Conservation (phyloP, 2,888 invertebrate genomes). For the Agrenia bidenticulata region DNA sequence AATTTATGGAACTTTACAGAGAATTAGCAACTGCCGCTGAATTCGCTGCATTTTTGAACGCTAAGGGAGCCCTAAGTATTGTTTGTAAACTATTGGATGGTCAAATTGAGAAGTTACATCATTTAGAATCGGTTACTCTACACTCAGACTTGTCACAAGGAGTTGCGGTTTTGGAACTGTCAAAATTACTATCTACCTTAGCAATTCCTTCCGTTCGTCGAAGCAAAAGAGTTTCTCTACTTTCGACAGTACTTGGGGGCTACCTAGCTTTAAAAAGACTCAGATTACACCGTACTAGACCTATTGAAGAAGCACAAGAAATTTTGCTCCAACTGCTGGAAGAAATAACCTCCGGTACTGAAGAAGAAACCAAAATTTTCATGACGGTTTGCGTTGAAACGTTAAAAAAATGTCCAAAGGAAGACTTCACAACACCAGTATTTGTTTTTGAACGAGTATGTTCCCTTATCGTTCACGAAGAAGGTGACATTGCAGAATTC, state of each 20-base stretch:
- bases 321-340: conserved; percentile 46
- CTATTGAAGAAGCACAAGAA: conserved; percentile 64
- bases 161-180: conserved; percentile 51
- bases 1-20: conserved; percentile 84
- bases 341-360: conserved; percentile 67
- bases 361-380: conserved; percentile 92
- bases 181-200: conserved; percentile 45
- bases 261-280: conserved; percentile 86
- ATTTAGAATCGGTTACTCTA: conserved; percentile 85
- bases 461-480: conserved; percentile 95
- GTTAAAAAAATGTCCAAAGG: conserved; percentile 82
- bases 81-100: conserved; percentile 82
- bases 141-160: conserved; percentile 92
- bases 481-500: conserved; percentile 95
- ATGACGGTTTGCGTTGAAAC: conserved; percentile 97
- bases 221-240: conserved; percentile 47
- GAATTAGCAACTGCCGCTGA: conserved; percentile 79
- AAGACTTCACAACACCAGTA: conserved; percentile 93
- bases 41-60: conserved; percentile 90
- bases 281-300: conserved; percentile 88
- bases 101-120: conserved; percentile 85
- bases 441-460: conserved; percentile 97
- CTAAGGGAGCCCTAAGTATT: conserved; percentile 79
- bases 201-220: conserved; percentile 52
- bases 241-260: conserved; percentile 79